phyloP scores from a whole-genome alignment of 2,888 invertebrate genomes.

The Netelia virgata region DNA sequence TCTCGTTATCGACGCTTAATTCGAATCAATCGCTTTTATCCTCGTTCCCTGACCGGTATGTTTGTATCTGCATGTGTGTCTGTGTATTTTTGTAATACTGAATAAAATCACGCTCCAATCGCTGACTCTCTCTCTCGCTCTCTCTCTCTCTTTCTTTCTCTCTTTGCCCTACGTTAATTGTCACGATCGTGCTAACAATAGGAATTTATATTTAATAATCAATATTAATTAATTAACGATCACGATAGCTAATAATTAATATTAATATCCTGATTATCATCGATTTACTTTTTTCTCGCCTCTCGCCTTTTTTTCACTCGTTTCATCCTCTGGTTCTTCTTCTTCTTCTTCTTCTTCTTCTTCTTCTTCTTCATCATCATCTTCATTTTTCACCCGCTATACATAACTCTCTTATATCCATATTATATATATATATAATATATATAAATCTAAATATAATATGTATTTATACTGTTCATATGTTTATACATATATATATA shows the following conservation, averaged over 20 bases:
- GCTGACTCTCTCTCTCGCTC: conserved; percentile 23
- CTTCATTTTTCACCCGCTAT: conserved; percentile 68
- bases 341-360: conserved; percentile 62
- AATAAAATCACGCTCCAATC: conserved; percentile 60
- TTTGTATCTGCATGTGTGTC: not conserved
- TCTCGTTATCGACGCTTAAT: conserved; percentile 35
- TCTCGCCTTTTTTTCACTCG: conserved; percentile 65
- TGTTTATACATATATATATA: conserved; percentile 66
- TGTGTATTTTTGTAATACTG: conserved; percentile 57
- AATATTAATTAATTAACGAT: conserved; percentile 69
- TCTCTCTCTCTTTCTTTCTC: conserved; percentile 32
- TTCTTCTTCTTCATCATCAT: conserved; percentile 47
- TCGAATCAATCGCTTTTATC: conserved; percentile 40
- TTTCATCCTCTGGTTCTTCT: conserved; percentile 66
- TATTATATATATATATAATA: conserved; percentile 72
- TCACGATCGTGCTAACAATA: conserved; percentile 68
- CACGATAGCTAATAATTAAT: conserved; percentile 70
- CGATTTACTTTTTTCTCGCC: conserved; percentile 44
- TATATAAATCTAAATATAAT: conserved; percentile 76
- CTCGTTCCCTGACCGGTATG: conserved; percentile 42
- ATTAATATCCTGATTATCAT: conserved; percentile 66
- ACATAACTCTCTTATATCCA: conserved; percentile 76
- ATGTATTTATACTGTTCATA: conserved; percentile 74
- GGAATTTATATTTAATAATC: conserved; percentile 66
- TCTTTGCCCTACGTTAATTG: conserved; percentile 46